phyloP scores from a whole-genome alignment of 2,113 vertebrate genomes.

The Bujurquina vittata region DNA sequence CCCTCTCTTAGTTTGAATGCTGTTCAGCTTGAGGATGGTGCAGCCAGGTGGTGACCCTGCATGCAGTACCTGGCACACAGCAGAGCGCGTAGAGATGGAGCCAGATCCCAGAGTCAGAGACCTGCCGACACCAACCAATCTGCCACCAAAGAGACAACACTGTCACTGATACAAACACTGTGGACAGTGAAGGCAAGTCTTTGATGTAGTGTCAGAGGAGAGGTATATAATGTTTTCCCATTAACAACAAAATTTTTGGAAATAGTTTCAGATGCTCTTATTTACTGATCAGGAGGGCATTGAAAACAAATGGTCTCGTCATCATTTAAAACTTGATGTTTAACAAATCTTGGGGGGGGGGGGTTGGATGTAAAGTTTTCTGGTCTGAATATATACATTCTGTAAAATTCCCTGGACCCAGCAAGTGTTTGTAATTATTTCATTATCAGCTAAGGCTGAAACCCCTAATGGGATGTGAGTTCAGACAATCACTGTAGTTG shows the following conservation, averaged over 20 bases:
- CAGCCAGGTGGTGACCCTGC: slow-evolving; percentile 81
- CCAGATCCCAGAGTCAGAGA: slow-evolving; percentile 61
- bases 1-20: slow-evolving; percentile 22
- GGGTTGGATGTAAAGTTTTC: too few species aligned
- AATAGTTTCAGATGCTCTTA: background rate
- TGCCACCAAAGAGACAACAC: slow-evolving; percentile 32
- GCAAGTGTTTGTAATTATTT: background rate
- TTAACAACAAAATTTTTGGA: background rate
- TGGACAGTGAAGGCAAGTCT: background rate
- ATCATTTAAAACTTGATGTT: background rate
- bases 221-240: background rate
- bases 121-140: slow-evolving; percentile 44
- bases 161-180: background rate
- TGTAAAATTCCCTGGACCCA: background rate
- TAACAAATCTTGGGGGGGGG: background rate
- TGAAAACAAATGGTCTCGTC: background rate
- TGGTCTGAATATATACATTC: background rate
- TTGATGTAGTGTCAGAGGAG: background rate
- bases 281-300: background rate
- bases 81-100: slow-evolving; percentile 44
- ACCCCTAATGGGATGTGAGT: background rate
- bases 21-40: slow-evolving; percentile 41
- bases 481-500: background rate
- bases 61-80: slow-evolving; percentile 71
- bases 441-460: background rate